Percentiles rank a stretch among this genome's conserved stretches.
Evolutionary conservation across 2,888 invertebrate species (phyloP).

Genomic region (Nephrotoma flavescens): DNA sequence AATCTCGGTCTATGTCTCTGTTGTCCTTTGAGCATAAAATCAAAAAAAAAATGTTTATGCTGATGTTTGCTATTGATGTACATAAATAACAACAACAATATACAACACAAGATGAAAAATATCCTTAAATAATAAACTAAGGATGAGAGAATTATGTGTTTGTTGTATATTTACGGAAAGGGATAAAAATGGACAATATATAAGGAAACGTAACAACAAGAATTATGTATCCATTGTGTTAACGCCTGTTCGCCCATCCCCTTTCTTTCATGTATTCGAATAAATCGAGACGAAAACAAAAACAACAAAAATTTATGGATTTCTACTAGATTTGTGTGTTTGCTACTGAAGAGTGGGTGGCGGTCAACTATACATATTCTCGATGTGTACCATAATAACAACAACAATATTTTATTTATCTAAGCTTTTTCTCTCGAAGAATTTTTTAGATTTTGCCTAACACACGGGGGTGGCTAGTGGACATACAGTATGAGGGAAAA

Average conservation of each 20-base stretch:
- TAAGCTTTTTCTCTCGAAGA: neutral
- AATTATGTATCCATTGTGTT: neutral
- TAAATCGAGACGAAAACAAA: neutral
- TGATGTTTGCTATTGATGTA: neutral
- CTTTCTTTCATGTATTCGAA: neutral
- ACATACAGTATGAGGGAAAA: neutral
- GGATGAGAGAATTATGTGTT: neutral
- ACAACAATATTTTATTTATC: neutral
- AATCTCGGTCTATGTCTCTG: too few relatives aligned
- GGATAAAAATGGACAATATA: neutral
- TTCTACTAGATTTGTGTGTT: neutral
- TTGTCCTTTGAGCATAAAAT: too few relatives aligned
- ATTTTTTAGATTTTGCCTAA: neutral
- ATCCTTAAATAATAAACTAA: neutral
- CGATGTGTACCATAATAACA: neutral
- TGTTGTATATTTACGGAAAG: neutral
- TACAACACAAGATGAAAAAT: neutral
- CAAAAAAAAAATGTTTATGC: neutral
- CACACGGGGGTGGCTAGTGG: neutral
- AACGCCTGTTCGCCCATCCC: neutral
- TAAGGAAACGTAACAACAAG: neutral
- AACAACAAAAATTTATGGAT: neutral
- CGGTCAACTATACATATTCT: neutral
- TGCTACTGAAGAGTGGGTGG: neutral
- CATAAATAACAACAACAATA: neutral